Evolutionary conservation across 2,113 vertebrate species (phyloP).

Genomic region (Ictalurus punctatus): DNA sequence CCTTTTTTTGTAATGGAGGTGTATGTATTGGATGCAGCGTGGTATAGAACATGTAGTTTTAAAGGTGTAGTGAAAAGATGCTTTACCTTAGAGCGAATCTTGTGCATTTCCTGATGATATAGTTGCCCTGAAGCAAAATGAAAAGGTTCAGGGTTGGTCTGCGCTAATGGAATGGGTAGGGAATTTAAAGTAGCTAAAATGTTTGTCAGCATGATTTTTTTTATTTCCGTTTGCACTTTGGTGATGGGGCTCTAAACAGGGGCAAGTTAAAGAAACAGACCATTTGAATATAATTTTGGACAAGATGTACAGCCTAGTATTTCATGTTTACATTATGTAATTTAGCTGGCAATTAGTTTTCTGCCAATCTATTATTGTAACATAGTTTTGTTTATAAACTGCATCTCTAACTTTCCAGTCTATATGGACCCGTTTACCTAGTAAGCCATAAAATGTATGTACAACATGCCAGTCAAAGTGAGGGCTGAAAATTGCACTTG

Average conservation of each 20-base stretch:
- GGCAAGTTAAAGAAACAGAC: conserved; percentile 67
- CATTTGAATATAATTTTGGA: conserved; percentile 87
- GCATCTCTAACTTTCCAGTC: conserved; percentile 76
- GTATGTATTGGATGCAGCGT: not conserved
- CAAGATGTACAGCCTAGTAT: conserved; percentile 87
- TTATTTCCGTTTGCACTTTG: conserved; percentile 77
- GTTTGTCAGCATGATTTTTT: conserved; percentile 66
- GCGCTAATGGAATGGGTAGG: conserved; percentile 51
- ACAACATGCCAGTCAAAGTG: conserved; percentile 72
- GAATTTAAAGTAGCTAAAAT: conserved; percentile 62
- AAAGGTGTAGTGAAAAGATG: not conserved
- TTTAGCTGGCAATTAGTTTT: conserved; percentile 75
- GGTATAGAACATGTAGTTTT: not conserved
- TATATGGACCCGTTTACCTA: conserved; percentile 80
- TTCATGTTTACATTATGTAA: conserved; percentile 93
- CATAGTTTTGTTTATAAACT: conserved; percentile 73
- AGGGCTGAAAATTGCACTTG: conserved; percentile 78
- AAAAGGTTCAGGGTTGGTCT: conserved; percentile 49
- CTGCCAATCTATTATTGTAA: conserved; percentile 81
- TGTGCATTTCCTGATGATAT: not conserved
- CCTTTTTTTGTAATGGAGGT: conserved; percentile 33
- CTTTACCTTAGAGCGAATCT: not conserved
- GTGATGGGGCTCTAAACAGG: conserved; percentile 67
- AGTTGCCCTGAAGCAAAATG: conserved; percentile 10
- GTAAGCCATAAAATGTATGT: conserved; percentile 83